Evolutionary conservation across 2,797 vertebrate species (phyloP), one percentile per base, ranked within the genome.

Genomic region (Nasua narica): DNA sequence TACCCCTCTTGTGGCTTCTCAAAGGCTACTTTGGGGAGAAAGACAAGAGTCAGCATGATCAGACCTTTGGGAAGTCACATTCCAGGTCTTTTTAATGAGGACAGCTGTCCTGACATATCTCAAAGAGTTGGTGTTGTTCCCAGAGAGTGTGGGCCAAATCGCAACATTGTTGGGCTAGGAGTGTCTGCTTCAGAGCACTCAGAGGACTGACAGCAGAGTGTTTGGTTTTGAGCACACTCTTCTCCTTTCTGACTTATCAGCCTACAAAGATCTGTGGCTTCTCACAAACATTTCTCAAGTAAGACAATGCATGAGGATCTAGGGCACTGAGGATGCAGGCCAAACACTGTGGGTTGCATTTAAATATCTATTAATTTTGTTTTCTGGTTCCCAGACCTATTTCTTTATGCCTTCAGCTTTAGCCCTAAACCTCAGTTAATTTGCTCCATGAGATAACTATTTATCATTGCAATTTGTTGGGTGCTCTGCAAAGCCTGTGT

Each of bases 291-390:
- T n/a, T 94, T 90, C 87, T 83, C 43, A n/a, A 9, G 54, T 25
- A 84, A 93, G 40, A 81, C 29, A 43, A 46, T 50, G 10, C 23
- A 21, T 15, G 43, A 43, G 21, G 65, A 74, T 74, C 43, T 91
- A 50, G 32, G 83, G 40, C 19, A 29, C 77, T 65, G 89, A 88
- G 40, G 85, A 81, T 2, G 40, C 52, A 58, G 40, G 19, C 35
- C 83, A 84, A 43, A n/a, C 67, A 54, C 15, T 79, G 40, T 60
- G 72, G 74, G 46, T n/a, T 92, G 69, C 40, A 87, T 81, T 95
- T 82, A 91, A 92, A 82, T 92, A 69, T 46, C 91, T 90, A 35
- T 35, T 77, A 52, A 77, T 78, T 85, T 50, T 88, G 29, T 79
- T 29, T 77, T 95, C 50, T 90, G 46, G 29, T 94, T 96, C 74